Evolutionary conservation across 2,888 invertebrate species (phyloP).

Genomic region (Rotaria macrura): DNA sequence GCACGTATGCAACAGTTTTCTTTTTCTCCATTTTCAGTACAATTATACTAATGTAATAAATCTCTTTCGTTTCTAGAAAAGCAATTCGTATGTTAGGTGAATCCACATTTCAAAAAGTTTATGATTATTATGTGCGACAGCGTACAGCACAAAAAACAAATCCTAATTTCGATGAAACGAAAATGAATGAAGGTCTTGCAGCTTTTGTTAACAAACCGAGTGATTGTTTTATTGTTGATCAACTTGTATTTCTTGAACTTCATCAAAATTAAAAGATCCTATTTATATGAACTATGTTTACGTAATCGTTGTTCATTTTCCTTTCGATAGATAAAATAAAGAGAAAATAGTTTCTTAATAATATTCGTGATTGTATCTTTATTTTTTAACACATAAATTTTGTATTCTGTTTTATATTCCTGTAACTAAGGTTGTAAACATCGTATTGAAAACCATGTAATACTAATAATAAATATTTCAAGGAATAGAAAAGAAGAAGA

Average conservation of each 20-base stretch:
- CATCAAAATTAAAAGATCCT: neutral
- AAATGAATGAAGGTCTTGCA: conserved; percentile 42
- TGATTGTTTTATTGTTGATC: conserved; percentile 48
- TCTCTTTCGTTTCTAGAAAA: conserved; percentile 35
- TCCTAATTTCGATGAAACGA: conserved; percentile 39
- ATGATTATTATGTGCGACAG: conserved; percentile 43
- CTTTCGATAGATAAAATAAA: neutral
- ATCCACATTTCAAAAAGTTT: conserved; percentile 42
- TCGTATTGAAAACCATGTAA: too few relatives aligned
- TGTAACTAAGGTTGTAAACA: neutral
- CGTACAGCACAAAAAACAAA: conserved; percentile 36
- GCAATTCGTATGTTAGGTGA: conserved; percentile 39
- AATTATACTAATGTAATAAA: conserved; percentile 13
- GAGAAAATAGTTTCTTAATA: neutral
- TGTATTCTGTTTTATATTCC: neutral
- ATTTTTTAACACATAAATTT: neutral
- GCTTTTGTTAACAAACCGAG: conserved; percentile 43
- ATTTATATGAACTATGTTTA: neutral
- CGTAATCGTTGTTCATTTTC: neutral
- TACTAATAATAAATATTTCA: too few relatives aligned
- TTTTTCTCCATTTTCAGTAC: neutral
- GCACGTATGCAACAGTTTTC: conserved; percentile 39
- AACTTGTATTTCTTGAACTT: conserved; percentile 45
- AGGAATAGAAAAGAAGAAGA: too few relatives aligned
- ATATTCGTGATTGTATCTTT: neutral